Base-by-base conservation (phyloP, 2,888 invertebrate species). In the Rhamphomyia laevipes region DNA sequence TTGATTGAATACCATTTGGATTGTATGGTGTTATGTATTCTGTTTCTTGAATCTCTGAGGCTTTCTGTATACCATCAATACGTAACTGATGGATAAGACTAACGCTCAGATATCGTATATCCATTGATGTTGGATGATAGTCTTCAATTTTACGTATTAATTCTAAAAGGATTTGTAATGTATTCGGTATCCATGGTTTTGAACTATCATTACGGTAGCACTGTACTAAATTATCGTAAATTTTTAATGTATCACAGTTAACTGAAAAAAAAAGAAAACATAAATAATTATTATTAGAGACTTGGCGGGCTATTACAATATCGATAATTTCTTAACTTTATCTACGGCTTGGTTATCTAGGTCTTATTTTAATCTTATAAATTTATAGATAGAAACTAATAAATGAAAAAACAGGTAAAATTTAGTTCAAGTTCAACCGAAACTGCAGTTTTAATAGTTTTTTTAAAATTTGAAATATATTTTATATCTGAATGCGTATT, bases 61-160 rank as follows among this genome's bases (percentile, higher is more conserved):
- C 70, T 56, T 72, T 70, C 59, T 77, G 73, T 47, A 82, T 73
- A 13, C 81, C 82, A 64, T 81, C 81, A 44, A 80, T 69, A 17
- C 79, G 74, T 35, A 78, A 65, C 5, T 37, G 35, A 63, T 77
- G 76, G 3, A 82, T 63, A 54, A 82, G 63, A 9, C 77, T 72
- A 13, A 76, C 71, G 48, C 76, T 73, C 43, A 81, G 66, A 50
- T 74, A 61, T 59, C 80, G 71, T 61, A 80, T 70, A 58, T 81
- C 68, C 51, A 70, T 74, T 7, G 76, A 67, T 54, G 72, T 73
- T 2, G 71, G 68, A 38, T 73, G 68, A 44, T 65, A 58, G 47
- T 66, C 62, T 61, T 84, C 84, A 48, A 81, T 64, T 65, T 79
- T 81, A 56, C 76, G 73, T 31, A 83, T 57, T 12, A 83, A 63